Conservation (phyloP, 1,140 invertebrate species). For the Heterodera schachtii region DNA sequence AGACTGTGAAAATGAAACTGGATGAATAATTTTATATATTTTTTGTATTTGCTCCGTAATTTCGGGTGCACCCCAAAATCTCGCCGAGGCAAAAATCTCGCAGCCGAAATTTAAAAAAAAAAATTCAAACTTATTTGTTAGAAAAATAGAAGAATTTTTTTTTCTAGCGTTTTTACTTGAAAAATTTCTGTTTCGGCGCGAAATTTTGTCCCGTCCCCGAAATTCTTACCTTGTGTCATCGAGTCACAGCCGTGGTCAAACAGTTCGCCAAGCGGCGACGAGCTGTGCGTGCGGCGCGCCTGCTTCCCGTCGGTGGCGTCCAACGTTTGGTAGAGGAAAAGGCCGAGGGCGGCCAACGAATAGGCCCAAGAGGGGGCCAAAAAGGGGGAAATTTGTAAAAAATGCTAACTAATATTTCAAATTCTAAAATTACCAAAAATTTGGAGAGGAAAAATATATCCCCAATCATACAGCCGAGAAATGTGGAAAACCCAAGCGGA, state of each 20-base stretch:
- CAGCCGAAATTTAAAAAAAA: too few relatives aligned
- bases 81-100: too few relatives aligned
- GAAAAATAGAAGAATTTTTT: too few relatives aligned
- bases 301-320: conserved; percentile 99
- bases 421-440: too few relatives aligned
- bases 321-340: conserved; percentile 96
- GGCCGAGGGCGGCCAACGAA: conserved; percentile 83
- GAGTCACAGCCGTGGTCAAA: conserved; percentile 99
- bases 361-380: conserved; percentile 86
- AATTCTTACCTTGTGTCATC: conserved; percentile 67
- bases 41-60: too few relatives aligned
- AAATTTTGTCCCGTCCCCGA: neutral
- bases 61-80: neutral
- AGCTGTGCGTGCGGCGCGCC: conserved; percentile 86
- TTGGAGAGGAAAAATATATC: too few relatives aligned
- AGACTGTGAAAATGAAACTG: conserved; percentile 71
- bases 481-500: conserved; percentile 68
- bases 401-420: too few relatives aligned
- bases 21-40: neutral
- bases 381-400: conserved; percentile 34
- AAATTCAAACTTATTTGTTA: too few relatives aligned
- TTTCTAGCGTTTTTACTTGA: too few relatives aligned
- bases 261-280: conserved; percentile 89
- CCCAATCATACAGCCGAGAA: too few relatives aligned
- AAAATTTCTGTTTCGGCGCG: too few relatives aligned